Conservation (phyloP, 2,888 invertebrate genomes). For the Papilio gigon region DNA sequence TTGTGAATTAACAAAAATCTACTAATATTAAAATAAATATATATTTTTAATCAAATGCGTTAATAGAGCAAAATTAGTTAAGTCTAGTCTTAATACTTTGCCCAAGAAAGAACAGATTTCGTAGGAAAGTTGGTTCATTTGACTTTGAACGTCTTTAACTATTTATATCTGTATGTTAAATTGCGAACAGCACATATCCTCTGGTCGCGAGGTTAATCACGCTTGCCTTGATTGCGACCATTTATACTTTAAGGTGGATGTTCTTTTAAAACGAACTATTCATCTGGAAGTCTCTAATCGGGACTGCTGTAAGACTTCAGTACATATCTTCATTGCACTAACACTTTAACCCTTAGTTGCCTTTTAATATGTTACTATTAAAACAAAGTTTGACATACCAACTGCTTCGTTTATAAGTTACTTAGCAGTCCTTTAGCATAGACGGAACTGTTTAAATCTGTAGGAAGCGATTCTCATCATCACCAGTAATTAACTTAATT, state of each 20-base stretch:
- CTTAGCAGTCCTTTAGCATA: no score
- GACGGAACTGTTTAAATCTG: no score
- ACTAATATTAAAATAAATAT: no score
- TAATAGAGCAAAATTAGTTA: neutral
- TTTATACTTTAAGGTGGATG: constrained; percentile 7
- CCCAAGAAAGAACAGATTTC: neutral
- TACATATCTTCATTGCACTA: neutral
- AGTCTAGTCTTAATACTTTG: no score
- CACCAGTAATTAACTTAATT: no score
- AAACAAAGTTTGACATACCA: no score
- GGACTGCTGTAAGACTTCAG: neutral
- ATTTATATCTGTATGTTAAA: neutral
- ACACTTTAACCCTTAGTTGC: neutral
- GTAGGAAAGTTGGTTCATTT: neutral
- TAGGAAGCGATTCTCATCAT: no score
- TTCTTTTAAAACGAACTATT: constrained; percentile 27
- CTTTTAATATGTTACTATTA: neutral
- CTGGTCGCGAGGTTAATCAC: neutral
- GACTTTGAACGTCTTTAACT: neutral
- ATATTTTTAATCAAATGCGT: no score
- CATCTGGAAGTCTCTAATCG: constrained; percentile 17
- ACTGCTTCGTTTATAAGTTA: no score
- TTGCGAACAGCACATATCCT: neutral
- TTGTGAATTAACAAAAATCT: no score
- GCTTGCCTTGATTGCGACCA: constrained; percentile 28